Base-by-base conservation (phyloP, 2,888 invertebrate genomes). In the Mythimna lalbum region DNA sequence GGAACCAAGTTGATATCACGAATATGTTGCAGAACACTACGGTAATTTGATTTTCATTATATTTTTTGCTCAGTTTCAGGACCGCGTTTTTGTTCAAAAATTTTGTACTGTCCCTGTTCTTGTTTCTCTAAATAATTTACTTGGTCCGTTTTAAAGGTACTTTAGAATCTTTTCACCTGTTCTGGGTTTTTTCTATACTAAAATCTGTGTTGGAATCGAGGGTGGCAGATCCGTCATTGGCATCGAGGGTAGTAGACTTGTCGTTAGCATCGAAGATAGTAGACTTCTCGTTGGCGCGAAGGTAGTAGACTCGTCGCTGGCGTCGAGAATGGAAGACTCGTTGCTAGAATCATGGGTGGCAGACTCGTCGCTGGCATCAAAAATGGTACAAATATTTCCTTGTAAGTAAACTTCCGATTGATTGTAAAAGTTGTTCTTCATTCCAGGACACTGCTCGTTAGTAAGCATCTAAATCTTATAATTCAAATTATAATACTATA, bases 381-480 rank as follows among this genome's bases (percentile, higher is more conserved):
- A n/a, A n/a, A n/a, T n/a, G n/a, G n/a, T n/a, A n/a, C n/a, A n/a
- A 23, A 86, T 75, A 7, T 86, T 86, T 47, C 81, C 84, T 10
- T 87, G 85, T 36, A 85, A 80, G 57, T 80, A 88, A 0, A 82
- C 60, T n/a, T 52, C 6, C 5, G 23, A 4, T 14, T 4, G 14
- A 23, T 5, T 52, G 12, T 52, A 52, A 12, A 50, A 12, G 14
- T 87, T 85, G 57, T 86, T 87, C 17, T 72, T 63, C 1, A 80
- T 61, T 27, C 73, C 60, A 36, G 86, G 82, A 69, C 86, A 88
- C 50, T 86, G 85, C 36, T 90, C 88, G 9, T 89, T 88, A 21
- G 87, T 78, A 0, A 82, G 1, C n/a, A 33, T 33, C 33, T 33
- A 33, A 9, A 33, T 33, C 33, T 12, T 39, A 39, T 10, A 39